A percentile compares a stretch with the other conserved stretches of the same genome.
These are phyloP conservation scores for Drosophila seclusa DNA, from an alignment of 2,888 invertebrate genomes.

Conservation along the genomic window DNA sequence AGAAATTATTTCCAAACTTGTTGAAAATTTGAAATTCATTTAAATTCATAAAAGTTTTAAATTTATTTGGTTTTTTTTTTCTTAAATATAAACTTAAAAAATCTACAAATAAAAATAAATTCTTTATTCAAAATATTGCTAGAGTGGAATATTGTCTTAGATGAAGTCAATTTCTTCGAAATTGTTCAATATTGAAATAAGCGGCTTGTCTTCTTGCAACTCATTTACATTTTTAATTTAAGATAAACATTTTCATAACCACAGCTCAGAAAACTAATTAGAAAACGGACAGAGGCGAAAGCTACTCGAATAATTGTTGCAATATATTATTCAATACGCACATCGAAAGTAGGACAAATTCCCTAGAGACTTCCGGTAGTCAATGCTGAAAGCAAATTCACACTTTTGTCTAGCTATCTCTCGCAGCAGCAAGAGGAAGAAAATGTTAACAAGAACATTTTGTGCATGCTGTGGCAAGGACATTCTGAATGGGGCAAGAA, in stretches of 20 bases:
- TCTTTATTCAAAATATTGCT: not conserved
- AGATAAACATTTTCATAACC: not conserved
- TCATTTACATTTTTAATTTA: not conserved
- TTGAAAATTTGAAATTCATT: too few species aligned
- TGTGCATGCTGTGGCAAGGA: conserved; percentile 27
- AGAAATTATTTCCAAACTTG: not conserved
- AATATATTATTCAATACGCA: not conserved
- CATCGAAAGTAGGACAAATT: not conserved
- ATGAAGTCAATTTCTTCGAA: not conserved
- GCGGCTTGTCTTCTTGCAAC: not conserved
- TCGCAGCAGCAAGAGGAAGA: not conserved
- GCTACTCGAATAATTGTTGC: not conserved
- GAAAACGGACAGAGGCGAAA: not conserved
- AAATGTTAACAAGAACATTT: conserved; percentile 9
- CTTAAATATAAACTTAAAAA: too few species aligned
- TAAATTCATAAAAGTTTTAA: not conserved
- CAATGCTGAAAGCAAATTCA: conserved; percentile 10
- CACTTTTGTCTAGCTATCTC: conserved; percentile 2
- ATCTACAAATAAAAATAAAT: too few species aligned
- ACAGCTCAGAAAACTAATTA: not conserved
- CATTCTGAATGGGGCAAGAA: conserved; percentile 15
- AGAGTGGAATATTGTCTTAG: not conserved
- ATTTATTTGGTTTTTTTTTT: too few species aligned
- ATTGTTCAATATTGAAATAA: not conserved
- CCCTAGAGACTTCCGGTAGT: not conserved